Base-by-base conservation (phyloP, 2,113 vertebrate genomes). In the Psilopsiagon aurifrons region DNA sequence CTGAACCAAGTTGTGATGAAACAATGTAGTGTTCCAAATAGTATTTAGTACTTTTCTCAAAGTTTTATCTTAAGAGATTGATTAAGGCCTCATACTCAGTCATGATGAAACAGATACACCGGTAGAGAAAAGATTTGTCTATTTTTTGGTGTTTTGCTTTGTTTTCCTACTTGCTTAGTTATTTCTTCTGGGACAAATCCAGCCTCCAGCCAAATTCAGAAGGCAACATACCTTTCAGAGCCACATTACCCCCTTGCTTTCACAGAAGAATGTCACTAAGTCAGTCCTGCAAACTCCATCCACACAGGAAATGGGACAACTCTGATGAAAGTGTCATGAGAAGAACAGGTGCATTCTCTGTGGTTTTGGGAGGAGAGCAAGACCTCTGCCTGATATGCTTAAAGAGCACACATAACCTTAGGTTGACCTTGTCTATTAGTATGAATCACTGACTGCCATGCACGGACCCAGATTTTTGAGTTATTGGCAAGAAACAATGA, bases 401-500 rank as follows among this genome's bases (percentile, higher is more conserved):
- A 25, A 43, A 43, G 35, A 63, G 31, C 35, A 59, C 13, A 17
- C 4, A 15, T 71, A 73, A 60, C 69, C 79, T 60, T 28, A 46
- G 9, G 19, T 10, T 76, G 75, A 68, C 83, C 43, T 43, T 68
- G 23, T 1, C 1, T 35, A 73, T 97, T 83, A 66, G 27, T 66
- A 79, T 89, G 76, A 96, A 78, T 82, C 86, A 79, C 59, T 15
- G 39, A 35, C 51, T 73, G 59, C 66, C 47, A 89, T 41, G 13
- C n/a, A 85, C 8, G 66, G n/a, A 68, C 59, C 83, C 57, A 90
- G 43, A 93, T 95, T 84, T 7, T 1, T 90, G 47, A 93, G 78
- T 86, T 90, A 76, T 41, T 92, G 86, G 83, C 78, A 95, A 95
- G 44, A 84, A 69, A 46, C 49, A 90, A 52, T 7, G 22, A 94